Evolutionary conservation across 1,140 invertebrate species (phyloP), one percentile per base, ranked within the genome.

Genomic region (Elymnias hypermnestra): DNA sequence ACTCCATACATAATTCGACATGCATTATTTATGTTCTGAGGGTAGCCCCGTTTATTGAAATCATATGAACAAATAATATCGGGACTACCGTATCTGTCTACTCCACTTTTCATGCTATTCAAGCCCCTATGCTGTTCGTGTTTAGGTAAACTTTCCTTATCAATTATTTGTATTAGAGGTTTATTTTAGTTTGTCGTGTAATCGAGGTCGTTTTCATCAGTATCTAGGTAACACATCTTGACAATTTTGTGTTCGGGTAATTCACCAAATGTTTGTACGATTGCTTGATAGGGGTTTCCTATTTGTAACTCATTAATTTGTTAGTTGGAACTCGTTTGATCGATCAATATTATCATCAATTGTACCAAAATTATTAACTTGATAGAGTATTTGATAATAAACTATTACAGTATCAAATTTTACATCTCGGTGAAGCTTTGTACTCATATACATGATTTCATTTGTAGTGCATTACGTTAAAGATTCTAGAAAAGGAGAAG

Each of bases 21-120:
- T 72, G 69, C 71, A 74, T 75, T 78, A 78, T 78, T 78, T 73
- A 78, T 75, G 61, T 67, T 57, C 47, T 38, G 42, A 63, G 62
- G 74, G 71, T 62, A 53, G 57, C 43, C 51, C 37, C 61, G 57
- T 62, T 78, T 72, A 73, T 78, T 78, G 67, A 75, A 75, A 75
- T 75, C 62, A 63, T 64, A 63, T 50, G 59, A 62, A 66, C 57
- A 69, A 63, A 70, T 63, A 64, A 54, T 53, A 50, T 26, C 40
- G 45, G 26, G 28, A 47, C 39, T 45, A 38, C 47, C 29, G 29
- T 33, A 28, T 9, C 42, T 46, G 25, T 35, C 13, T 21, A 5
- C n/a, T n/a, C n/a, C n/a, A n/a, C 13, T 3, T 25, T 39, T 22
- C 21, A n/a, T 15, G 6, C 22, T n/a, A n/a, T n/a, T 41, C 22